Evolutionary conservation across 2,888 invertebrate species (phyloP), one percentile per base, ranked within the genome.

Genomic region (Tillus elongatus): DNA sequence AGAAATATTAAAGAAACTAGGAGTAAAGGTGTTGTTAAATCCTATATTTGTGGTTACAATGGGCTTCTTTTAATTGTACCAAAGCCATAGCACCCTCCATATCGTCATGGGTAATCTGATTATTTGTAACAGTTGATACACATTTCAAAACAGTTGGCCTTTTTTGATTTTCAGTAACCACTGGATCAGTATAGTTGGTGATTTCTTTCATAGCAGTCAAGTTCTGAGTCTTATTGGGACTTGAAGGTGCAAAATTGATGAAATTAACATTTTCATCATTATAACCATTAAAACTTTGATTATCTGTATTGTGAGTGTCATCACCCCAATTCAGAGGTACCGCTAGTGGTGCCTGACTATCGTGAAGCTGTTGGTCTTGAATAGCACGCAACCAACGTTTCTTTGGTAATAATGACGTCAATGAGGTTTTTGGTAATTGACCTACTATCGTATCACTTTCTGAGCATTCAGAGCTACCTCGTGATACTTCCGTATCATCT

Each of bases 21-120:
- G n/a, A n/a, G n/a, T n/a, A 13, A 36, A 31, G 14, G 12, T 24
- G 16, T 36, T 30, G 31, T 43, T 38, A 48, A 32, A 48, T 37
- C 44, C 58, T 57, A 44, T 57, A 58, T 35, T 56, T 56, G 46
- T 53, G 52, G 40, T 50, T 53, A 26, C 40, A 43, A 29, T 43
- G 24, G 39, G 39, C 56, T 47, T 62, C 70, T 24, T 74, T 72
- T 29, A 77, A 55, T 55, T 76, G 72, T 57, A 77, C 75, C 12
- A 77, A 60, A 26, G 76, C 76, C 54, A 77, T 66, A 26, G 76
- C 76, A 13, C 75, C 74, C 44, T 75, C 64, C 69, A 74, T 73
- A 50, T 75, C 56, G 54, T 64, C 60, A 41, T 53, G 56, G 1
- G 61, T 58, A 36, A 63, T 58, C 37, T 59, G 56, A 19, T 19